Percentiles rank a stretch among this genome's conserved stretches.
Conservation (phyloP, 2,113 vertebrate species). For the Antigone vipio region DNA sequence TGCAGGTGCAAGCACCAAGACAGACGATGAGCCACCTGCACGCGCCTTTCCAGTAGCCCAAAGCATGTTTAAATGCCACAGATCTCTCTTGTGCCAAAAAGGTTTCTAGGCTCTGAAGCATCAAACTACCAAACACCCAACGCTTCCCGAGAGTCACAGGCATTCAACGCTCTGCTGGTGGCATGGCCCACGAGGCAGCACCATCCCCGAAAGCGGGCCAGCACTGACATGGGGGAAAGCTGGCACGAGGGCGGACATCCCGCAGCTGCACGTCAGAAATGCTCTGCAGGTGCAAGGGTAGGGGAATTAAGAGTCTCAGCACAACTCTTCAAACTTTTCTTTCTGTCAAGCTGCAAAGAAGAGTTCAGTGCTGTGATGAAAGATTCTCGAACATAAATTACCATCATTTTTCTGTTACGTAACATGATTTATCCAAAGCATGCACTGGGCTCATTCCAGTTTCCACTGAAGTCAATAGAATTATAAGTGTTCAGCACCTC, state of each 20-base stretch:
- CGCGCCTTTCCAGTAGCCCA: background rate
- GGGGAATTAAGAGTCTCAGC: background rate
- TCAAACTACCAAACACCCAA: background rate
- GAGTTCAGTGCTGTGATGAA: background rate
- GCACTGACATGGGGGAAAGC: rapidly evolving
- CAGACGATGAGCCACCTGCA: background rate
- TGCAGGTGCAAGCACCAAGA: background rate
- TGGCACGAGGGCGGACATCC: background rate
- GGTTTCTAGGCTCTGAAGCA: background rate
- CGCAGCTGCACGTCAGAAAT: background rate
- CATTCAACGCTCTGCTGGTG: rapidly evolving
- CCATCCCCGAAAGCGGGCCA: background rate
- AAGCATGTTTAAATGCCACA: rapidly evolving
- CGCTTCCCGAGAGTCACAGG: rapidly evolving
- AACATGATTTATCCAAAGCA: constrained; percentile 45
- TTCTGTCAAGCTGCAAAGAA: background rate
- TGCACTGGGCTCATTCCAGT: constrained; percentile 17
- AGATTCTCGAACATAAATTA: constrained; percentile 37
- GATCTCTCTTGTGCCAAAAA: background rate
- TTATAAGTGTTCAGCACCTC: constrained; percentile 39
- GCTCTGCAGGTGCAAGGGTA: background rate
- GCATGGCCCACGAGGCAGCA: background rate
- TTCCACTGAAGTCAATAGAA: constrained; percentile 51
- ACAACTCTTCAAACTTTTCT: background rate
- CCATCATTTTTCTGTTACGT: constrained; percentile 31